These are phyloP conservation scores for Cerastis rubricosa DNA, from an alignment of 2,888 invertebrate genomes.

Conservation along the genomic window DNA sequence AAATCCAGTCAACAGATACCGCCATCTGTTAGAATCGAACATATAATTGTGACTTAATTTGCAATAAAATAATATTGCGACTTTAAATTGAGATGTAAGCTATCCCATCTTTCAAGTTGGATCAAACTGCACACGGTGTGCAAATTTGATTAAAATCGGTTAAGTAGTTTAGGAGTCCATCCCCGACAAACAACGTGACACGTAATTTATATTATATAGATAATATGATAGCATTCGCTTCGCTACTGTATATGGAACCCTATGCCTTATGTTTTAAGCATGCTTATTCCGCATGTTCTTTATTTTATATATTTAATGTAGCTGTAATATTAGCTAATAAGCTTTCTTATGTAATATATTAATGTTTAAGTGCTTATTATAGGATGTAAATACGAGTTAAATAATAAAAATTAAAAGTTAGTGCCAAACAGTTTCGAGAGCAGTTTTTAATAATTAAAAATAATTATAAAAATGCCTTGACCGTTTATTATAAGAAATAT, in stretches of 20 bases:
- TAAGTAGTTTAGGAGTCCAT: no score
- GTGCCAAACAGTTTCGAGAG: not conserved
- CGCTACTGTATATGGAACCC: not conserved
- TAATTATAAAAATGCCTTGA: conserved; percentile 10
- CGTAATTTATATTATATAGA: no score
- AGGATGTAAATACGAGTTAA: not conserved
- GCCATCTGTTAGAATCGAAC: no score
- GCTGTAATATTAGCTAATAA: conserved; percentile 34
- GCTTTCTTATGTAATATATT: conserved; percentile 41
- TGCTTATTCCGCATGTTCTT: conserved; percentile 36
- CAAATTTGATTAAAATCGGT: no score
- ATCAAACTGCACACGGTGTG: no score
- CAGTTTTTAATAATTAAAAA: not conserved
- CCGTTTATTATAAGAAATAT: not conserved
- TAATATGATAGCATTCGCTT: conserved; percentile 20
- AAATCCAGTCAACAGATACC: no score
- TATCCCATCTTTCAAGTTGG: no score
- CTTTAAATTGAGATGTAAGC: no score
- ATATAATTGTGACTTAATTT: no score
- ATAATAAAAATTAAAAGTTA: not conserved
- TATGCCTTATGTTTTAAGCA: conserved; percentile 5
- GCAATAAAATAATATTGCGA: no score
- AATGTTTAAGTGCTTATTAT: conserved; percentile 18
- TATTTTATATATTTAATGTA: conserved; percentile 8
- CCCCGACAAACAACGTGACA: no score